phyloP scores from a whole-genome alignment of 2,113 vertebrate species.

The Perca fluviatilis region DNA sequence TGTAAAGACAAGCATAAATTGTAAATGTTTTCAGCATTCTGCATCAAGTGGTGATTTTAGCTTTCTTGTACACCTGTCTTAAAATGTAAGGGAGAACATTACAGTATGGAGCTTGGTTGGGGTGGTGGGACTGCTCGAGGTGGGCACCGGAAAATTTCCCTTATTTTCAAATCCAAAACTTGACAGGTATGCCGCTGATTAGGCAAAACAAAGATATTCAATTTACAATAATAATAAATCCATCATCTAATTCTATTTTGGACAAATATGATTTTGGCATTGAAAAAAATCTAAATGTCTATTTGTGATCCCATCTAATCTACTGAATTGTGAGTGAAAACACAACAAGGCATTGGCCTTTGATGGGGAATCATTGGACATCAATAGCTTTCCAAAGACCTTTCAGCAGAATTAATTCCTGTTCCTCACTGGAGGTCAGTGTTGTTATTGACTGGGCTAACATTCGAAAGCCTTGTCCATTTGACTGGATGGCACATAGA shows the following conservation, averaged over 20 bases:
- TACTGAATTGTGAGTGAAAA: not conserved
- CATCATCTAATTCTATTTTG: no score
- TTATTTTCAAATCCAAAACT: no score
- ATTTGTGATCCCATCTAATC: constrained; percentile 26
- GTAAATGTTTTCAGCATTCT: no score
- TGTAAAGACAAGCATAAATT: no score
- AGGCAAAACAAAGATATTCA: not conserved
- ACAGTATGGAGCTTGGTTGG: no score
- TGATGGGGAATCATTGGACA: constrained; percentile 26
- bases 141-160: no score
- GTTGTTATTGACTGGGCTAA: constrained; percentile 20
- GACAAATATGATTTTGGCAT: not conserved
- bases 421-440: not conserved
- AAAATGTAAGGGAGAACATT: no score
- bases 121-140: no score
- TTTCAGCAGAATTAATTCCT: constrained; percentile 4
- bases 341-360: not conserved
- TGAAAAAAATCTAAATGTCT: not conserved
- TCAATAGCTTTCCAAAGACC: constrained; percentile 19
- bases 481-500: not conserved
- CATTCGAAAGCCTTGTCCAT: constrained; percentile 6
- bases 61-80: no score
- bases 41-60: no score
- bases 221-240: not conserved
- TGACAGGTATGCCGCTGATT: no score